phyloP scores from a whole-genome alignment of 2,113 vertebrate species.

The Tretioscincus oriximinensis region DNA sequence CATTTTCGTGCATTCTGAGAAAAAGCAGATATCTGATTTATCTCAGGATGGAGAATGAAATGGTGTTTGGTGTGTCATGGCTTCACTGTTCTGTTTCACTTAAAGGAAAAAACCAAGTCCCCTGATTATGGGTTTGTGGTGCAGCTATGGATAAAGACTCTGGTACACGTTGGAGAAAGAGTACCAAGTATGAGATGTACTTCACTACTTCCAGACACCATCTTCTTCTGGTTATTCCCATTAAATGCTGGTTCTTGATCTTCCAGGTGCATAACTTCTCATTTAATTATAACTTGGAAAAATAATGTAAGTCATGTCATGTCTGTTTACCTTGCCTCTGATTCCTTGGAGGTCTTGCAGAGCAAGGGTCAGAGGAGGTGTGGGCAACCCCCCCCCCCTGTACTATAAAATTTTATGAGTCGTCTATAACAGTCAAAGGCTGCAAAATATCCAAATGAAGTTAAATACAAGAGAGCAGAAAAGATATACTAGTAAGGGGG shows the following conservation, averaged over 20 bases:
- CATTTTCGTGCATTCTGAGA: constrained; percentile 25
- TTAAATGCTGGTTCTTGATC: constrained; percentile 35
- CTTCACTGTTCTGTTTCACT: constrained; percentile 40
- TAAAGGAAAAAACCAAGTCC: background rate
- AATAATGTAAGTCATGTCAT: constrained; percentile 44
- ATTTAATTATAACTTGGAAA: constrained; percentile 54
- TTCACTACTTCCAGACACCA: background rate
- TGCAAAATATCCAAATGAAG: constrained; percentile 40
- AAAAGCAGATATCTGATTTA: constrained; percentile 56
- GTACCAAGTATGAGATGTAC: background rate
- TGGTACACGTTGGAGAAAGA: background rate
- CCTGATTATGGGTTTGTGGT: background rate
- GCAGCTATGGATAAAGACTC: background rate
- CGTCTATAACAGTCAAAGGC: constrained; percentile 34
- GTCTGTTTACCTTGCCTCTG: constrained; percentile 42
- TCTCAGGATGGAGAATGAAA: constrained; percentile 25
- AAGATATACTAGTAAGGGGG: background rate
- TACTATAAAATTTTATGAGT: constrained; percentile 45
- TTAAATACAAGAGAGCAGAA: background rate
- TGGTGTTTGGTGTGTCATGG: background rate
- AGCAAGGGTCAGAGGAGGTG: constrained; percentile 41
- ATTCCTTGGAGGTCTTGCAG: constrained; percentile 51
- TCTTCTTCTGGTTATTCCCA: constrained; percentile 10
- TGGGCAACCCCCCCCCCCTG: constrained; percentile 11
- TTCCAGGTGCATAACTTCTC: constrained; percentile 46